Percentiles rank a stretch among this genome's conserved stretches.
Conservation (phyloP, 2,888 invertebrate genomes). For the Adelognathus sp. region DNA sequence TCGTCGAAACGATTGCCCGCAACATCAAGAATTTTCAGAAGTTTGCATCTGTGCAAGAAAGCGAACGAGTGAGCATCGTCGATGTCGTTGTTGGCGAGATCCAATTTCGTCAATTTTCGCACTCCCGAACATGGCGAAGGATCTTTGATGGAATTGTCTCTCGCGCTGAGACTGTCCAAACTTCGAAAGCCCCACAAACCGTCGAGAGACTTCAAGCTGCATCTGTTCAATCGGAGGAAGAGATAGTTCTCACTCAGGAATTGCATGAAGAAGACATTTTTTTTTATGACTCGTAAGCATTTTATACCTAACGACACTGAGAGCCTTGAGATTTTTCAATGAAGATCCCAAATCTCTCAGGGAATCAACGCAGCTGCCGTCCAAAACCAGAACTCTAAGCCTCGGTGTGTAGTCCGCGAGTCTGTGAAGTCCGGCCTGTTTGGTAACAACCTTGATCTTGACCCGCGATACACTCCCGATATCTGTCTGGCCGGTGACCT, state of each 20-base stretch:
- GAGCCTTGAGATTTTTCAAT: conserved; percentile 38
- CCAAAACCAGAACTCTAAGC: conserved; percentile 51
- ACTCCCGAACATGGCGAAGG: conserved; percentile 56
- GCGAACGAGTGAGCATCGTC: conserved; percentile 39
- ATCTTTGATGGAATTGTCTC: conserved; percentile 49
- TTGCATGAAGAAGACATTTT: not conserved
- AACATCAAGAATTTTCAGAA: conserved; percentile 40
- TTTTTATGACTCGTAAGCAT: not conserved
- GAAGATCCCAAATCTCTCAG: conserved; percentile 59
- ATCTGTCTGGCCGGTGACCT: conserved; percentile 53
- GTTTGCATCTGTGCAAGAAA: conserved; percentile 49
- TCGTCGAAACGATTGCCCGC: conserved; percentile 46
- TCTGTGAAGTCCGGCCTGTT: conserved; percentile 60
- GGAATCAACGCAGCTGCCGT: conserved; percentile 58
- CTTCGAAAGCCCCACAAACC: conserved; percentile 56
- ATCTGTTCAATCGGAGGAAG: conserved; percentile 48
- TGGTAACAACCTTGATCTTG: conserved; percentile 55
- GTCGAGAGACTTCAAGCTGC: conserved; percentile 52
- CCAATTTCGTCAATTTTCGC: conserved; percentile 39
- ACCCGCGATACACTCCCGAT: conserved; percentile 24
- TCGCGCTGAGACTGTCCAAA: conserved; percentile 42
- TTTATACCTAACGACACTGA: conserved; percentile 53
- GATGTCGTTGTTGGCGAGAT: conserved; percentile 53
- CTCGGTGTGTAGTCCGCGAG: conserved; percentile 57
- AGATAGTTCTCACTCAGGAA: too few species aligned